Conservation (phyloP, 2,888 invertebrate genomes). For the Halocaridina rubra region DNA sequence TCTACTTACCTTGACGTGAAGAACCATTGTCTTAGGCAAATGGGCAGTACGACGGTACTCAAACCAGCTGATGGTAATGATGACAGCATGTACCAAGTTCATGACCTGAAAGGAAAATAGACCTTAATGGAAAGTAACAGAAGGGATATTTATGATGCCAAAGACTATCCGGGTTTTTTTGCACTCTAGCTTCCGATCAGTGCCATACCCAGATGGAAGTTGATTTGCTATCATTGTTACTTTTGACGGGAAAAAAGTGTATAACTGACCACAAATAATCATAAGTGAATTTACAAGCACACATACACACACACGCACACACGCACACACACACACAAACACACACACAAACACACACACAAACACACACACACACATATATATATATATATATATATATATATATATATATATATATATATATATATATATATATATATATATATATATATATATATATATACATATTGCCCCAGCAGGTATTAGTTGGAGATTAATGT, state of each 20-base stretch:
- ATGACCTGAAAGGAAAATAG: slow-evolving; percentile 10
- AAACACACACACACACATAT: slow-evolving; percentile 3
- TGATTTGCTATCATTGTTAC: too few relatives aligned
- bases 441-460: not conserved
- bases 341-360: too few relatives aligned
- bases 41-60: slow-evolving; percentile 23
- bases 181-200: too few relatives aligned
- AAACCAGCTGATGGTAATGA: slow-evolving; percentile 25
- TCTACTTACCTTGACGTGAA: slow-evolving; percentile 11
- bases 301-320: not conserved
- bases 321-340: too few relatives aligned
- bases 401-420: not conserved
- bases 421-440: not conserved
- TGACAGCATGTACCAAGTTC: slow-evolving; percentile 13
- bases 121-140: not conserved
- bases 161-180: too few relatives aligned
- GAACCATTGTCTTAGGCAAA: slow-evolving; percentile 27
- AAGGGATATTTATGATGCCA: too few relatives aligned
- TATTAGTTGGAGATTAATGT: too few relatives aligned
- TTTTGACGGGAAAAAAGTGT: too few relatives aligned
- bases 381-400: not conserved
- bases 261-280: not conserved
- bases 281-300: not conserved
- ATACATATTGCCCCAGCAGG: too few relatives aligned
- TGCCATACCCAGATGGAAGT: too few relatives aligned